Evolutionary conservation across 53 echinoderm and acorn worm genomes (phyloP), one percentile per base, ranked within the genome.

Genomic region (Holothuria scabra): DNA sequence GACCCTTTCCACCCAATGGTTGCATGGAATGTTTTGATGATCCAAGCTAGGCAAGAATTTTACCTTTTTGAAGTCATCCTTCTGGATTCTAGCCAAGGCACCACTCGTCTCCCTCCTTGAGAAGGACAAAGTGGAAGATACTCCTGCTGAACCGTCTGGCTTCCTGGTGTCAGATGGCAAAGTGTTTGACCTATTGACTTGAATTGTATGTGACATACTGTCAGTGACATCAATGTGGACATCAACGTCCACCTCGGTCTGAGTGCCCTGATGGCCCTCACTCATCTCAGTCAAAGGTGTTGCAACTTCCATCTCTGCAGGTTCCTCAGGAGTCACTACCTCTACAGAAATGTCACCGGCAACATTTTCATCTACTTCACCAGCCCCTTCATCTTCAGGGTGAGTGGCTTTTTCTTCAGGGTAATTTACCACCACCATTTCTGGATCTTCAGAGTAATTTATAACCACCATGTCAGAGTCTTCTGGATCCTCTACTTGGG

Each of bases 51-150:
- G 52, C 52, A 52, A 72, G 21, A 16, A 44, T 1, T 72, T 72
- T 72, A 72, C 72, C 72, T 72, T 72, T 72, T 22, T 72, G 49
- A 72, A 72, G 72, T 72, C 72, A 46, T 72, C 72, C 37, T 26
- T 72, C 44, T 72, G 44, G 46, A 72, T 44, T 72, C 48, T 72
- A 13, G 72, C 44, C 24, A 72, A 20, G 48, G 72, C 46, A 24
- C 72, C 72, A 44, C 72, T 48, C 7, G 44, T 72, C 24, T 44
- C 46, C 72, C 72, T 72, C n/a, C 46, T 44, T 2, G 72, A 72
- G 22, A 46, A 23, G 24, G 72, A 32, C 13, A 12, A 21, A 35
- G 52, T 52, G 52, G 52, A 14, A 9, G 46, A 71, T 16, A 8
- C 9, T 38, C 46, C 16, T 3, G 26, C 72, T n/a, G 26, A 25